phyloP scores from a whole-genome alignment of 92 coral and sea anemone species.

The Actinostola sp. region DNA sequence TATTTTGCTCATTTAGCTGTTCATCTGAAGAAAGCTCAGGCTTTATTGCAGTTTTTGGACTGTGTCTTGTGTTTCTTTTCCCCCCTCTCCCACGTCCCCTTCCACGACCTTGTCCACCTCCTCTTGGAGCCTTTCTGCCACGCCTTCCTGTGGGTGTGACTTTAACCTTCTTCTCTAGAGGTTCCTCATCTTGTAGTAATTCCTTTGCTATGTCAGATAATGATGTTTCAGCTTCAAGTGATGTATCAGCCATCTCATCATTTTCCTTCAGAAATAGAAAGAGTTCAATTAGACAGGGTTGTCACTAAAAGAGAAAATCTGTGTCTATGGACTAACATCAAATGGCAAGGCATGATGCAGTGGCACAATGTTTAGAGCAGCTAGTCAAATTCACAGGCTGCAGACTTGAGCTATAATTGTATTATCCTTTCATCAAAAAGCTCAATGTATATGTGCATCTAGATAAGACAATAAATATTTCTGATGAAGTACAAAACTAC shows the following conservation, averaged over 20 bases:
- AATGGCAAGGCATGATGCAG: too few species aligned
- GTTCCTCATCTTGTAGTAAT: slow-evolving; percentile 12
- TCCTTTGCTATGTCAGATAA: slow-evolving; percentile 6
- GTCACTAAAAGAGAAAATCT: too few species aligned
- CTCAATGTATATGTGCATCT: too few species aligned
- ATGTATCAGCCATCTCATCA: slow-evolving; percentile 6
- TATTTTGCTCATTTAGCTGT: slow-evolving; percentile 25
- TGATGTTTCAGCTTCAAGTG: slow-evolving; percentile 4
- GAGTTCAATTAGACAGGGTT: not conserved
- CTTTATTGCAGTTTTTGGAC: slow-evolving; percentile 43
- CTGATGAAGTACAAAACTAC: too few species aligned
- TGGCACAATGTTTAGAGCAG: too few species aligned
- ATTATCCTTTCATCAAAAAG: too few species aligned
- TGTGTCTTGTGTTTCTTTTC: slow-evolving; percentile 56
- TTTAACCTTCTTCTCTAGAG: slow-evolving; percentile 31
- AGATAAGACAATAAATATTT: too few species aligned
- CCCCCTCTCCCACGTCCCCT: slow-evolving; percentile 82
- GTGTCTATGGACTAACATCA: too few species aligned
- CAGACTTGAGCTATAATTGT: too few species aligned
- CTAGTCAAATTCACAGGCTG: too few species aligned
- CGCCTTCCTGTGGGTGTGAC: slow-evolving; percentile 44
- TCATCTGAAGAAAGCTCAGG: slow-evolving; percentile 33
- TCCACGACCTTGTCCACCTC: slow-evolving; percentile 62
- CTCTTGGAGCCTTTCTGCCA: slow-evolving; percentile 52
- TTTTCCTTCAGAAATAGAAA: not conserved